These are phyloP conservation scores for Fragum fragum DNA, from an alignment of 2,888 invertebrate genomes.

Conservation along the genomic window DNA sequence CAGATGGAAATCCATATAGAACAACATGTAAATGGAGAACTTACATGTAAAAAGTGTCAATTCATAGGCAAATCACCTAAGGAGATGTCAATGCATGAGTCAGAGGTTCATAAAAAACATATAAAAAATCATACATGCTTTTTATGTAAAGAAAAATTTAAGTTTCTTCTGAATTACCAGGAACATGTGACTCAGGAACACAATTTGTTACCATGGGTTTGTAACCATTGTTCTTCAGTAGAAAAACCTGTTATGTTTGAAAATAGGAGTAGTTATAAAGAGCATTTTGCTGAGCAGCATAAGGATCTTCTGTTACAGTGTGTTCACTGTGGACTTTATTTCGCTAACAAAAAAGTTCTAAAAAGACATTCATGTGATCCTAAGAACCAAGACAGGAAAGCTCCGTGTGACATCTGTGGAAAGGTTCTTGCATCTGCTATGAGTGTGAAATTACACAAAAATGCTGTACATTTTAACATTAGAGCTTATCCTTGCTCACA, in stretches of 20 bases:
- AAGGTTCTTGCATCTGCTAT: background rate
- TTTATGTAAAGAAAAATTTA: background rate
- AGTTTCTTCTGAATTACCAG: background rate
- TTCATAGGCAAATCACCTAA: background rate
- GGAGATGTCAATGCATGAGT: constrained; percentile 1
- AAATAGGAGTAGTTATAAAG: too few relatives aligned
- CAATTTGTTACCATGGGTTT: constrained; percentile 32
- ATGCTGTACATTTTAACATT: constrained; percentile 32
- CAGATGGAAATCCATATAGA: constrained; percentile 36
- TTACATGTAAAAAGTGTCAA: constrained; percentile 32
- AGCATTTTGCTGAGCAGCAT: background rate
- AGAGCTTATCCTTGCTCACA: constrained; percentile 29
- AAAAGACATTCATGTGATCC: background rate
- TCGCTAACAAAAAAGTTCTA: background rate
- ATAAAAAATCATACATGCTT: background rate
- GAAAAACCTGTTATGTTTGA: background rate
- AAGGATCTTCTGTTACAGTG: constrained; percentile 11
- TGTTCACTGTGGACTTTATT: background rate
- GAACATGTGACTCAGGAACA: constrained; percentile 54
- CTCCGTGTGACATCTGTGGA: constrained; percentile 13
- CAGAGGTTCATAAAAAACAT: background rate
- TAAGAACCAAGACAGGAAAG: background rate
- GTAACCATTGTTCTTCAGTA: constrained; percentile 30
- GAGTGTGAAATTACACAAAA: constrained; percentile 23
- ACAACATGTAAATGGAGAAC: constrained; percentile 37